Conservation (phyloP, 2,888 invertebrate genomes). For the Sicus ferrugineus region DNA sequence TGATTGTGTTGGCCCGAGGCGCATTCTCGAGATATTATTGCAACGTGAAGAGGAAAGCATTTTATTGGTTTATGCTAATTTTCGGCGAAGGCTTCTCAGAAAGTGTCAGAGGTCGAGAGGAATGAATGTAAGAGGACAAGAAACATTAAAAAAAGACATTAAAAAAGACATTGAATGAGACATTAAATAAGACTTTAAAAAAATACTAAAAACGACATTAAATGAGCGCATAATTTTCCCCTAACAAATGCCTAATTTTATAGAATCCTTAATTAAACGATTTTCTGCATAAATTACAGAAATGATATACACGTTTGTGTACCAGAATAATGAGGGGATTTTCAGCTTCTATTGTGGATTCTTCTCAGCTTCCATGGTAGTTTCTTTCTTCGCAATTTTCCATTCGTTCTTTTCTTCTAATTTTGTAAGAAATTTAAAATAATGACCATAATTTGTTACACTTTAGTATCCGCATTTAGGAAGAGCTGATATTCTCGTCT, state of each 20-base stretch:
- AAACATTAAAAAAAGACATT: neutral
- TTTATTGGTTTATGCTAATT: slow-evolving; percentile 26
- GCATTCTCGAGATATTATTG: neutral
- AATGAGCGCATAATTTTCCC: too few relatives aligned
- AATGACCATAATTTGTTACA: slow-evolving; percentile 2
- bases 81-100: neutral
- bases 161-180: neutral
- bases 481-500: neutral
- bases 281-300: too few relatives aligned
- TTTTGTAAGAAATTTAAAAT: neutral
- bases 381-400: too few relatives aligned
- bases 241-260: too few relatives aligned
- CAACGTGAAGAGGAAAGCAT: neutral
- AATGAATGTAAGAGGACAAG: neutral
- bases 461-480: slow-evolving; percentile 8
- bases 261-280: too few relatives aligned
- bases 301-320: too few relatives aligned
- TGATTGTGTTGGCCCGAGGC: neutral
- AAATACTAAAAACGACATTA: neutral
- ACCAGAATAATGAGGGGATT: too few relatives aligned
- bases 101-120: neutral
- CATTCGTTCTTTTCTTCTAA: too few relatives aligned
- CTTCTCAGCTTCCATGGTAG: too few relatives aligned
- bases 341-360: too few relatives aligned
- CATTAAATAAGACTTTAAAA: neutral